A percentile compares a stretch with the other conserved stretches of the same genome.
These are phyloP conservation scores for Chrysodeixis includens DNA, from an alignment of 2,888 invertebrate species.

Conservation along the genomic window DNA sequence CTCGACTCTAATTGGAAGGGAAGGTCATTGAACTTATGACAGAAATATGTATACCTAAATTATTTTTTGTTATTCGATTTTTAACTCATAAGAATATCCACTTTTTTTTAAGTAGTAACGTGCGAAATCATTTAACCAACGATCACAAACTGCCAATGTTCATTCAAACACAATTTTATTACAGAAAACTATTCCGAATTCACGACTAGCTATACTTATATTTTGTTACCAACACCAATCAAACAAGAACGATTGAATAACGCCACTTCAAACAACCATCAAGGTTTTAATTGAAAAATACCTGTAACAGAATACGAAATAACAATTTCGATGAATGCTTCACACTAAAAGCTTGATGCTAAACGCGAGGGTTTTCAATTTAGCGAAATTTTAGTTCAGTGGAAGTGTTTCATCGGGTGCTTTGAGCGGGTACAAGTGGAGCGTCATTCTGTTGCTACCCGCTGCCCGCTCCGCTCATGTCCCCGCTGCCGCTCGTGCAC, in stretches of 20 bases:
- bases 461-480: constrained; percentile 23
- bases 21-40: background rate
- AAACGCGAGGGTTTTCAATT: constrained; percentile 70
- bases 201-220: background rate
- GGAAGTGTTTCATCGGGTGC: constrained; percentile 65
- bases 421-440: constrained; percentile 48
- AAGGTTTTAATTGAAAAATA: constrained; percentile 64
- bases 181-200: background rate
- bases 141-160: background rate
- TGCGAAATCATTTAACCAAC: too few relatives aligned
- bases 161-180: background rate
- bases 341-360: constrained; percentile 62
- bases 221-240: constrained; percentile 47
- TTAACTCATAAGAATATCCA: too few relatives aligned
- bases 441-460: constrained; percentile 47
- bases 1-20: background rate
- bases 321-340: constrained; percentile 69
- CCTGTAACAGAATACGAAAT: constrained; percentile 60
- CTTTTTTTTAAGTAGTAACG: too few relatives aligned
- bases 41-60: background rate
- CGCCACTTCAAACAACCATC: constrained; percentile 56
- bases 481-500: constrained; percentile 50
- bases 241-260: constrained; percentile 49
- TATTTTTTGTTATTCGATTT: background rate
- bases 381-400: constrained; percentile 67